Base-by-base conservation (phyloP, 2,888 invertebrate genomes). In the Aradus depressus region DNA sequence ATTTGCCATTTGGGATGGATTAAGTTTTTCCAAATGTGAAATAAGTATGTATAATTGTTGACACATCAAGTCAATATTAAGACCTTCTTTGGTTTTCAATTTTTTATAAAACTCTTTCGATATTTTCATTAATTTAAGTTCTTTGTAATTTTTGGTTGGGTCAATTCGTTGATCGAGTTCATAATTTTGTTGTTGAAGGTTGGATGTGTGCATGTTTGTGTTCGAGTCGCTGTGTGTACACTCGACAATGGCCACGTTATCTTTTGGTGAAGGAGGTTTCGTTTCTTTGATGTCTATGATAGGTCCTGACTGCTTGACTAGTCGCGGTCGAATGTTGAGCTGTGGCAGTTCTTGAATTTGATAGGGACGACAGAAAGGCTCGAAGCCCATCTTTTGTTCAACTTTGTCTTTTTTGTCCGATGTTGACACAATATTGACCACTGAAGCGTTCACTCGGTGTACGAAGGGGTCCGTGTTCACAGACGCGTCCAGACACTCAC, bases 261-360 rank as follows among this genome's bases (percentile, higher is more conserved):
- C 34, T 42, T 42, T 50, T 18, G 22, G 19, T 41, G 21, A 16
- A 22, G 19, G 19, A 21, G 44, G 25, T 12, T 19, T 42, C 14
- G 45, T 32, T 8, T 45, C 48, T 19, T 44, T 48, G 28, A 56
- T 56, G 42, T 48, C 49, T 16, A 56, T 44, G 35, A 48, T 28
- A 2, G 51, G 50, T n/a, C 53, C 52, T 23, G 21, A 28, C 44
- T 56, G 56, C n/a, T 48, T 51, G 19, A 51, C 51, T 8, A 56
- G 44, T 21, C 48, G 50, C 10, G 48, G 51, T 12, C 56, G 44
- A 37, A 56, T 56, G 42, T 39, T 53, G 2, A 56, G 44, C 26
- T 28, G 34, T 4, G 56, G 56, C n/a, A 56, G 48, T 31, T 56
- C 48, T 34, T 56, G 56, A 4, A 56, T 32, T 22, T 49, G 39